Conservation (phyloP, 1,140 invertebrate genomes). For the Pomacea maculata region DNA sequence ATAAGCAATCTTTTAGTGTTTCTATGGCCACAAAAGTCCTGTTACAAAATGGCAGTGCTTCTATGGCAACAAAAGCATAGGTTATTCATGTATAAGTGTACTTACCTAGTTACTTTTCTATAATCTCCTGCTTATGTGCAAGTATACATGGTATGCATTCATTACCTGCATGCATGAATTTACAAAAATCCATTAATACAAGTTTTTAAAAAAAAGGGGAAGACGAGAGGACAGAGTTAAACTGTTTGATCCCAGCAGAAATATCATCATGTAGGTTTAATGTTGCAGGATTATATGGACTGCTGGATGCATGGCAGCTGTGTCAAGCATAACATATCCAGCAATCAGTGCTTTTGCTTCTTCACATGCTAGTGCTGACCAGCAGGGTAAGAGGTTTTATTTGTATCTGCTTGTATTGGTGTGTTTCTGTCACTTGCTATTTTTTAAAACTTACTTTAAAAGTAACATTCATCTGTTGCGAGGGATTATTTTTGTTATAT, state of each 20-base stretch:
- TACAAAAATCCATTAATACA: no score
- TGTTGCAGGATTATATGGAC: slow-evolving; percentile 96
- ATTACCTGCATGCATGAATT: no score
- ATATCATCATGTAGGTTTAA: not conserved
- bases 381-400: slow-evolving; percentile 78
- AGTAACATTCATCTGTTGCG: not conserved
- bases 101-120: no score
- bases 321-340: slow-evolving; percentile 93
- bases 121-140: not conserved
- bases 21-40: not conserved
- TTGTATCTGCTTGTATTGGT: not conserved
- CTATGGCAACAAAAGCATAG: not conserved
- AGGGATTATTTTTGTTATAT: not conserved
- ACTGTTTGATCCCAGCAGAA: no score
- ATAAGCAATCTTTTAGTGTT: no score
- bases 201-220: no score
- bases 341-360: slow-evolving; percentile 99
- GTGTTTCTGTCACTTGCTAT: not conserved
- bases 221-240: no score
- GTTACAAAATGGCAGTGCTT: no score
- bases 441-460: not conserved
- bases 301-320: slow-evolving; percentile 92
- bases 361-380: slow-evolving; percentile 93
- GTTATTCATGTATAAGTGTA: not conserved
- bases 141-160: no score